Base-by-base conservation (phyloP, 2,113 vertebrate genomes). In the Muntiacus reevesi region DNA sequence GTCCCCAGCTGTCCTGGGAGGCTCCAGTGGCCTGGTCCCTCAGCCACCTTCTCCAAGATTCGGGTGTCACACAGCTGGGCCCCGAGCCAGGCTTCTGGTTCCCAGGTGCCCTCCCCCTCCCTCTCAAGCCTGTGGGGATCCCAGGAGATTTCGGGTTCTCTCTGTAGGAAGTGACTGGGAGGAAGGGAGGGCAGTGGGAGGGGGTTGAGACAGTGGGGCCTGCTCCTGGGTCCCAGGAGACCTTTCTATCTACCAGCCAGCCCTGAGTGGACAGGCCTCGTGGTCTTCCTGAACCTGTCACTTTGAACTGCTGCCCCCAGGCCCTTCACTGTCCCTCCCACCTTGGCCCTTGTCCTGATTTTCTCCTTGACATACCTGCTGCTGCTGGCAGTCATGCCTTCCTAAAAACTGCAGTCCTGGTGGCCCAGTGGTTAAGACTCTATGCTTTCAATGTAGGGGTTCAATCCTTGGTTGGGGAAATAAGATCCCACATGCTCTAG, bases 21-120 rank as follows among this genome's bases (percentile, higher is more conserved):
- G 95, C 93, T 76, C 88, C 83, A n/a, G 33, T 17, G 57, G 36
- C 91, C 94, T 67, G 57, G 82, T 15, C 86, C 55, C n/a, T 76
- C 40, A 54, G 86, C 15, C 86, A 94, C 94, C 87, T 40, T 98
- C 78, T 55, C 89, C 28, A 59, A 79, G 97, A 93, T 59, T 98
- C 87, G 85, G 86, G 93, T 98, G 83, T 97, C 98, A 97, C 52
- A 27, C 60, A 93, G 5, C 93, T 87, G 95, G 96, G 97, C 82
- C 33, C n/a, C 47, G 54, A 67, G 89, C 98, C 98, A 97, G 71
- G 85, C 88, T 94, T 90, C 71, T 90, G 86, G 92, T 97, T 97
- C 97, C 94, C 97, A 97, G 94, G 83, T 25, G 36, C 55, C n/a
- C 57, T 86, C 23, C 47, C 12, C 55, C 55, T 43, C 78, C 52